Evolutionary conservation across 2,888 invertebrate species (phyloP).

Genomic region (Parnassius glacialis): DNA sequence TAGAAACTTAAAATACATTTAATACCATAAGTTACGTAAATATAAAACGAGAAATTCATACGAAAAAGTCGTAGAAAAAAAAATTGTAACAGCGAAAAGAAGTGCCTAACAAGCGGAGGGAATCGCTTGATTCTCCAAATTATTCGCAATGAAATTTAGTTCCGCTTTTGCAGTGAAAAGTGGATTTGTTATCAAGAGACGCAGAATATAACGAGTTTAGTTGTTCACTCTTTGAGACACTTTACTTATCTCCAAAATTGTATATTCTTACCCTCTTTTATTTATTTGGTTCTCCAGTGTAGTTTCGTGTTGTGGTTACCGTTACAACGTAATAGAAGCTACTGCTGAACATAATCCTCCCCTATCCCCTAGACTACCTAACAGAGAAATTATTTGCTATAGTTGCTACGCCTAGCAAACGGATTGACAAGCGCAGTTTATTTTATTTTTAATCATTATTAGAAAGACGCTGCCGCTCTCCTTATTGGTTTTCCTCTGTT

Average conservation of each 20-base stretch:
- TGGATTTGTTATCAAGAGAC: slow-evolving; percentile 14
- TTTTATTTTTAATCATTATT: too few relatives aligned
- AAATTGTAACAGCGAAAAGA: neutral
- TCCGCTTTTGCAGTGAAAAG: slow-evolving; percentile 14
- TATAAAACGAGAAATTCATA: neutral
- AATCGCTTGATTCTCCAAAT: slow-evolving; percentile 16
- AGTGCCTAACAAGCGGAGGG: slow-evolving; percentile 15
- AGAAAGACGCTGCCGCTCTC: too few relatives aligned
- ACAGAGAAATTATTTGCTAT: too few relatives aligned
- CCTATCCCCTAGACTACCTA: too few relatives aligned
- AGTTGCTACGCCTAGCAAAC: too few relatives aligned
- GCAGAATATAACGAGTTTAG: slow-evolving; percentile 13
- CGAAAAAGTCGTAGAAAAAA: neutral
- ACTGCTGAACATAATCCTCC: too few relatives aligned
- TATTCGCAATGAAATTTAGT: slow-evolving; percentile 15
- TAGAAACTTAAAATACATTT: neutral
- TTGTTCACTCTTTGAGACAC: neutral
- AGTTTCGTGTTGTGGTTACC: too few relatives aligned
- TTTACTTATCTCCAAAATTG: neutral
- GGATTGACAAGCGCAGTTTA: too few relatives aligned
- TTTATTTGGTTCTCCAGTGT: too few relatives aligned
- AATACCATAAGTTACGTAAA: neutral
- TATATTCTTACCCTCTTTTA: too few relatives aligned
- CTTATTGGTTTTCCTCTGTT: too few relatives aligned
- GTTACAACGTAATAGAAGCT: too few relatives aligned